Percentiles rank a stretch among this genome's conserved stretches.
phyloP scores from a whole-genome alignment of 2,113 vertebrate genomes.

The Candoia aspera region DNA sequence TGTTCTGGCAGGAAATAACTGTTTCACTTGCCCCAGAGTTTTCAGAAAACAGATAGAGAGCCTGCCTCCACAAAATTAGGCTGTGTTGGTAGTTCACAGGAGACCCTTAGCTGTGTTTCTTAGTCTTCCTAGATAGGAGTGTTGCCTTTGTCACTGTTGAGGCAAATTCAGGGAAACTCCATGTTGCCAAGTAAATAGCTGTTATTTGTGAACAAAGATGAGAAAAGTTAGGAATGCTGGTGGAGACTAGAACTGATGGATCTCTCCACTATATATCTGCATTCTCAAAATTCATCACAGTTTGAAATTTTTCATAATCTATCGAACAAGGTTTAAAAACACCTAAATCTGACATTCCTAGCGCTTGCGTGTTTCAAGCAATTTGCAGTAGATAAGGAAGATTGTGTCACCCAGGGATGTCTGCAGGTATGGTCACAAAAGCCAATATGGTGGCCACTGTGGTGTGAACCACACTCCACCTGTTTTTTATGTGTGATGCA shows the following conservation, averaged over 20 bases:
- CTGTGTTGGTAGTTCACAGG: not conserved
- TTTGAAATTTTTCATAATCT: not conserved
- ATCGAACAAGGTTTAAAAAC: not conserved
- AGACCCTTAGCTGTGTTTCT: not conserved
- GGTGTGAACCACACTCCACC: not conserved
- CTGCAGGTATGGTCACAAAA: not conserved
- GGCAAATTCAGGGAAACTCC: not conserved
- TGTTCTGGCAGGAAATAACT: not conserved
- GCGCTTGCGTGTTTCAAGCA: not conserved
- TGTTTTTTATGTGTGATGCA: not conserved
- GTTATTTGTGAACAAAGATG: not conserved
- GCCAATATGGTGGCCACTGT: not conserved
- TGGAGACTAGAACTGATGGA: not conserved
- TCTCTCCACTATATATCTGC: not conserved
- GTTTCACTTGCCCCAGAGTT: not conserved
- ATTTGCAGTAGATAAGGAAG: not conserved
- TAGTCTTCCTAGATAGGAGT: not conserved
- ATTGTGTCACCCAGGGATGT: not conserved
- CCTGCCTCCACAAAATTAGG: not conserved
- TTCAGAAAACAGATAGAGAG: not conserved
- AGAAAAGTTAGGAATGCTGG: not conserved
- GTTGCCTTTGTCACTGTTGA: not conserved
- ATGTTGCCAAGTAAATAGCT: not conserved
- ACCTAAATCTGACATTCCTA: not conserved
- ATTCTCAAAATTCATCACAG: not conserved